These are phyloP conservation scores for Aphaenogaster ashmeadi DNA, from an alignment of 1,140 invertebrate species.

Conservation along the genomic window DNA sequence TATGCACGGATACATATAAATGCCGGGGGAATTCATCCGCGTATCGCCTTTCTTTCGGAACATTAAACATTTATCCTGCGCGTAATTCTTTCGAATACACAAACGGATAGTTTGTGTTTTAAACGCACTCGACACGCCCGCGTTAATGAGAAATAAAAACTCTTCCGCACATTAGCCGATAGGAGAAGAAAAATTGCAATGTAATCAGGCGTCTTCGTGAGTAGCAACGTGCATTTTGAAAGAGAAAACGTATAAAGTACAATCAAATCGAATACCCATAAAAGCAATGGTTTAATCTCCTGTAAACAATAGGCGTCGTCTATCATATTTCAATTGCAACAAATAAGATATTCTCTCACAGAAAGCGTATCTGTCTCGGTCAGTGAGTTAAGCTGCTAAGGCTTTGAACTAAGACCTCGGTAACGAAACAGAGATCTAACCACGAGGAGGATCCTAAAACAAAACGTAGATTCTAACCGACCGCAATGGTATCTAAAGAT, in stretches of 20 bases:
- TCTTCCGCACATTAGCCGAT: neutral
- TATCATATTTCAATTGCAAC: neutral
- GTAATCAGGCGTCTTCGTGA: neutral
- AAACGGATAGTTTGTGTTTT: constrained; percentile 17
- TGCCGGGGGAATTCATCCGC: constrained; percentile 37
- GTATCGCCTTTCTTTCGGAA: constrained; percentile 50
- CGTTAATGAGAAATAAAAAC: constrained; percentile 16
- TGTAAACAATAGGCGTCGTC: neutral
- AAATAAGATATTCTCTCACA: neutral
- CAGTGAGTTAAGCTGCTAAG: constrained; percentile 23
- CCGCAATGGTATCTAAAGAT: neutral
- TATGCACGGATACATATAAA: constrained; percentile 21
- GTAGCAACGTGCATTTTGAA: neutral
- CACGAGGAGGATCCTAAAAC: constrained; percentile 16
- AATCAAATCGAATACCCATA: neutral
- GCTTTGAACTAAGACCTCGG: neutral
- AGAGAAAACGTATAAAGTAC: neutral
- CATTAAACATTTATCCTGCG: constrained; percentile 47
- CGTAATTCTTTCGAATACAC: neutral
- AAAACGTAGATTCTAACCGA: constrained; percentile 29
- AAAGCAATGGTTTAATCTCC: neutral
- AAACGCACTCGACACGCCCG: neutral
- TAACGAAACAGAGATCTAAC: constrained; percentile 25
- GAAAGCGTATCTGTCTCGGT: neutral
- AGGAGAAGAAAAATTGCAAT: neutral